Percentiles rank a stretch among this genome's conserved stretches.
These are phyloP conservation scores for Todus mexicanus DNA, from an alignment of 2,797 vertebrate species.

Conservation along the genomic window DNA sequence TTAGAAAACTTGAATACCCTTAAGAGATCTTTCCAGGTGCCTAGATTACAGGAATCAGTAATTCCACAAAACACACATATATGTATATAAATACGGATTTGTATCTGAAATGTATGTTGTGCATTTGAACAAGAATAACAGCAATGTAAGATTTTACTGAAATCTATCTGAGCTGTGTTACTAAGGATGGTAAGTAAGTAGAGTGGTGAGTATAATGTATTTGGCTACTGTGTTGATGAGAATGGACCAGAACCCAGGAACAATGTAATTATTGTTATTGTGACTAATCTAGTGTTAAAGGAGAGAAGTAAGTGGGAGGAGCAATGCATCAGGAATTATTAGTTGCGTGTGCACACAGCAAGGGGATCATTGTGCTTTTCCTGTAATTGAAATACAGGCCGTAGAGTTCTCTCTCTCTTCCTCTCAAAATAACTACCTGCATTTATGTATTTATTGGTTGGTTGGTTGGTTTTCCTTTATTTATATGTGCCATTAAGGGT, in stretches of 20 bases:
- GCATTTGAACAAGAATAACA: neutral
- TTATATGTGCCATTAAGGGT: neutral
- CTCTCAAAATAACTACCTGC: neutral
- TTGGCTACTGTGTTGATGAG: neutral
- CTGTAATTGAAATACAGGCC: neutral
- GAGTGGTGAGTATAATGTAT: neutral
- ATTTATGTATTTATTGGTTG: neutral
- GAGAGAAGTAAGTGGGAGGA: constrained; percentile 26
- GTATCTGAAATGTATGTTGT: too few relatives aligned
- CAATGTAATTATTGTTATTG: neutral
- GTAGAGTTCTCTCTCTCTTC: neutral
- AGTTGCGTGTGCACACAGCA: neutral
- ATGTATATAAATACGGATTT: neutral
- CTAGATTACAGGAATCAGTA: neutral
- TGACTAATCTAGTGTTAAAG: neutral
- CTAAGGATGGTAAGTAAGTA: neutral
- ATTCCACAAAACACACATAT: neutral
- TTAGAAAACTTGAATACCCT: neutral
- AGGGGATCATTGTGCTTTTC: neutral
- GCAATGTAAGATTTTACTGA: neutral
- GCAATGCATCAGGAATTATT: neutral
- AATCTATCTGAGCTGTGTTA: neutral
- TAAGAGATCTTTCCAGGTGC: neutral
- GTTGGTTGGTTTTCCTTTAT: too few relatives aligned
- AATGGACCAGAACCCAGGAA: neutral